phyloP scores from a whole-genome alignment of 2,888 invertebrate species.

The Microplitis deprimator region DNA sequence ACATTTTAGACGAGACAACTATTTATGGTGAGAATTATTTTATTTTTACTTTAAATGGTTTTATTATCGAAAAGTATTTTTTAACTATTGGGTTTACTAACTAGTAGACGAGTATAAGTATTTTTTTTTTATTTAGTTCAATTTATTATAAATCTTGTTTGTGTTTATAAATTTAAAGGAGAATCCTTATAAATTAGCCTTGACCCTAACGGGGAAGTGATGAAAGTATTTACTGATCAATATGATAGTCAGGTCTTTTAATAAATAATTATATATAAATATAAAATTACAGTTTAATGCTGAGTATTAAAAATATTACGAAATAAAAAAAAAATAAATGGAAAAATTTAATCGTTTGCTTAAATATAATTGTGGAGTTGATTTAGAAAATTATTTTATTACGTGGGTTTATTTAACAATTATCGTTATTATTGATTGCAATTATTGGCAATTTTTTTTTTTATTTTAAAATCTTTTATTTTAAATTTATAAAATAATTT shows the following conservation, averaged over 20 bases:
- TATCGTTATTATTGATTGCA: too few relatives aligned
- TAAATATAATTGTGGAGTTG: too few relatives aligned
- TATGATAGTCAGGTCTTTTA: background rate
- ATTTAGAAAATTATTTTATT: too few relatives aligned
- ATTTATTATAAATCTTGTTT: background rate
- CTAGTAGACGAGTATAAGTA: too few relatives aligned
- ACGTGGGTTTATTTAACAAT: too few relatives aligned
- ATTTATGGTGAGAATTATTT: slow-evolving; percentile 77
- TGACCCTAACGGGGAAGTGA: slow-evolving; percentile 9
- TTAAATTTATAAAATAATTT: too few relatives aligned
- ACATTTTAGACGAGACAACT: slow-evolving; percentile 79
- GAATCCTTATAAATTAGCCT: slow-evolving; percentile 12
- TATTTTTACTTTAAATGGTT: slow-evolving; percentile 9
- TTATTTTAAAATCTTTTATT: too few relatives aligned
- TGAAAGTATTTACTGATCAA: background rate
- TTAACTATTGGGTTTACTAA: background rate
- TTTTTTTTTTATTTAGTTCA: background rate
- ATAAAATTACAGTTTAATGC: background rate
- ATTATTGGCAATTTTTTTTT: too few relatives aligned
- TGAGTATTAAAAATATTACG: too few relatives aligned
- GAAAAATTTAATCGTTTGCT: too few relatives aligned
- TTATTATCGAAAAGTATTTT: background rate
- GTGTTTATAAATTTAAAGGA: background rate
- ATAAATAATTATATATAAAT: background rate
- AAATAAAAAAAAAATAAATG: too few relatives aligned